Base-by-base conservation (phyloP, 2,797 vertebrate species). In the Phoebastria nigripes region DNA sequence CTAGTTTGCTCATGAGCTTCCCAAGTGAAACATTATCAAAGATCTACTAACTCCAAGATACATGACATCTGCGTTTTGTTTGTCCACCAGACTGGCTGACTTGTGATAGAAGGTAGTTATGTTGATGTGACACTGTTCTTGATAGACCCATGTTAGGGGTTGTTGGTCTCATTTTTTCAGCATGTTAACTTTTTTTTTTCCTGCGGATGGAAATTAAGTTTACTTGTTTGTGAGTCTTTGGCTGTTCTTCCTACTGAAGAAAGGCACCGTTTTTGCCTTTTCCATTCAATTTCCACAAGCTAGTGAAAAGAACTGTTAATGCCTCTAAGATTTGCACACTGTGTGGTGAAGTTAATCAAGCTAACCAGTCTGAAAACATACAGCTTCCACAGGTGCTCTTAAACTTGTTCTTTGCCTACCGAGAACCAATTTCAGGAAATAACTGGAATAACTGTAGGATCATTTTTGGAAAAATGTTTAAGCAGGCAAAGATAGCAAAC, bases 11-110 rank as follows among this genome's bases (percentile, higher is more conserved):
- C 1, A 0, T 31, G 44, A 59, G 1, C 71, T 41, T 15, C 26
- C 4, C 41, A 33, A 69, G 46, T 14, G 14, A 51, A 72, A 41
- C 0, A 1, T 55, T 44, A 42, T 21, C 4, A 28, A 11, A 66
- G 22, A 31, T 26, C 14, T 21, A 1, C 13, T 10, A 7, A 6
- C 4, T 63, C 54, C 12, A 51, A 18, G 4, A 9, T 18, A 28
- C 0, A 1, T 1, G 3, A 8, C 5, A 4, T 12, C 28, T 33
- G 16, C 0, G 0, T 65, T 70, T 46, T 29, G 21, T 62, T 78
- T 63, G 10, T 51, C 73, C 9, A 4, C 20, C 24, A 39, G 12
- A n/a, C 31, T 16, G 31, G 4, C 12, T 62, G 20, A 54, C 11
- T n/a, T 10, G n/a, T 24, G 4, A 17, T 35, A 47, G 56, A 73